Evolutionary conservation across 2,113 vertebrate species (phyloP).

Genomic region (Neotoma lepida): DNA sequence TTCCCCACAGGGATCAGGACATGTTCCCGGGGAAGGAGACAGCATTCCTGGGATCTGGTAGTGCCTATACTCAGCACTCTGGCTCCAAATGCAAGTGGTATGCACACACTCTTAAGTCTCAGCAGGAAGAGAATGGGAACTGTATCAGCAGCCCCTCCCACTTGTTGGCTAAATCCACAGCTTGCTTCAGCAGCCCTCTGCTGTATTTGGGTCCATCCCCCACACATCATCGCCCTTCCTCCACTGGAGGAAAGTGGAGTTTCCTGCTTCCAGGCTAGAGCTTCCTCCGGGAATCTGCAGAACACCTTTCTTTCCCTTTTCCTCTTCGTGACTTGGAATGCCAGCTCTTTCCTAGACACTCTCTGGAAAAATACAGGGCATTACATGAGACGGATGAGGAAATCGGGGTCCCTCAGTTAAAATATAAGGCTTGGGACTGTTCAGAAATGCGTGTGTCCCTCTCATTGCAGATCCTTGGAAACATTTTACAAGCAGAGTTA

Average conservation of each 20-base stretch:
- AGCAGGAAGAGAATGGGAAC: not conserved
- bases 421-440: accelerated
- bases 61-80: too few relatives aligned
- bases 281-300: not conserved
- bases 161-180: not conserved
- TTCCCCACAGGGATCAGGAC: not conserved
- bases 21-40: not conserved
- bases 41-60: not conserved
- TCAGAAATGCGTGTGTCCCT: not conserved
- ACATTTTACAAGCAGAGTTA: slow-evolving; percentile 47
- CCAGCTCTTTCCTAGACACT: not conserved
- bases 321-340: not conserved
- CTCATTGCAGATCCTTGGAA: not conserved
- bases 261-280: not conserved
- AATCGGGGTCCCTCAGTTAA: accelerated
- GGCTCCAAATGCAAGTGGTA: not conserved
- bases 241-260: not conserved
- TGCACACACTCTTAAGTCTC: not conserved
- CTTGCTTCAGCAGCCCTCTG: not conserved
- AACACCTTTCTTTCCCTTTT: not conserved
- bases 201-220: not conserved
- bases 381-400: not conserved
- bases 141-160: too few relatives aligned
- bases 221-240: not conserved
- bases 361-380: not conserved